A percentile compares a stretch with the other conserved stretches of the same genome.
Conservation (phyloP, 2,888 invertebrate genomes). For the Euspilapteryx auroguttella region DNA sequence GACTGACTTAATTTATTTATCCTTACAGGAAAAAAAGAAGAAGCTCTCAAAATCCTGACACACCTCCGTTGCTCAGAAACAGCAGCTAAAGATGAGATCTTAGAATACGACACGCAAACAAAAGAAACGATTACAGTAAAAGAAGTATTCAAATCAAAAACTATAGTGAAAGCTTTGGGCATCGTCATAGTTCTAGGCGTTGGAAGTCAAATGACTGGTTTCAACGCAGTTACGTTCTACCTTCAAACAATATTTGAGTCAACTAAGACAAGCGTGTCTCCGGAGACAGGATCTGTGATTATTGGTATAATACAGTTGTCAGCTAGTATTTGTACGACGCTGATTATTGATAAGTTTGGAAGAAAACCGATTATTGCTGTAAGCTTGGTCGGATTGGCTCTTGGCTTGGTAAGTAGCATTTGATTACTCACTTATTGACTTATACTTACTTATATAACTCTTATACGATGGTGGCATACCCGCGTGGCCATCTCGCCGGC, state of each 20-base stretch:
- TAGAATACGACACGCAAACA: constrained; percentile 7
- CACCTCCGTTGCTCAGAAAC: constrained; percentile 7
- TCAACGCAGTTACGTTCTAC: constrained; percentile 25
- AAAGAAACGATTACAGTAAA: constrained; percentile 9
- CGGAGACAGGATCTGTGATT: constrained; percentile 24
- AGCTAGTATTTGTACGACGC: constrained; percentile 19
- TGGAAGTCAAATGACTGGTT: constrained; percentile 19
- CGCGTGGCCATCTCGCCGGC: too few species aligned
- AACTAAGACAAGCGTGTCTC: constrained; percentile 21
- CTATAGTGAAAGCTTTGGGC: constrained; percentile 14
- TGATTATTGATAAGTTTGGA: constrained; percentile 18
- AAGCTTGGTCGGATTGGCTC: constrained; percentile 14
- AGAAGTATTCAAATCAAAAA: constrained; percentile 13
- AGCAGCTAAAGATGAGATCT: constrained; percentile 8
- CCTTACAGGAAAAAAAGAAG: constrained; percentile 9
- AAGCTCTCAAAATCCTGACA: constrained; percentile 8
- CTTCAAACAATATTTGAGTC: constrained; percentile 28
- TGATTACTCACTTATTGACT: not conserved
- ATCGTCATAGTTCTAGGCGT: constrained; percentile 13
- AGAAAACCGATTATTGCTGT: constrained; percentile 16
- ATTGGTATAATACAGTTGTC: constrained; percentile 26
- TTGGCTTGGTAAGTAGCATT: constrained; percentile 19
- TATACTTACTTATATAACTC: too few species aligned
- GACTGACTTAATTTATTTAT: constrained; percentile 2
- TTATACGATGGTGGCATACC: too few species aligned